A percentile compares a stretch with the other conserved stretches of the same genome.
phyloP scores from a whole-genome alignment of 2,797 vertebrate species.

The Huso huso region DNA sequence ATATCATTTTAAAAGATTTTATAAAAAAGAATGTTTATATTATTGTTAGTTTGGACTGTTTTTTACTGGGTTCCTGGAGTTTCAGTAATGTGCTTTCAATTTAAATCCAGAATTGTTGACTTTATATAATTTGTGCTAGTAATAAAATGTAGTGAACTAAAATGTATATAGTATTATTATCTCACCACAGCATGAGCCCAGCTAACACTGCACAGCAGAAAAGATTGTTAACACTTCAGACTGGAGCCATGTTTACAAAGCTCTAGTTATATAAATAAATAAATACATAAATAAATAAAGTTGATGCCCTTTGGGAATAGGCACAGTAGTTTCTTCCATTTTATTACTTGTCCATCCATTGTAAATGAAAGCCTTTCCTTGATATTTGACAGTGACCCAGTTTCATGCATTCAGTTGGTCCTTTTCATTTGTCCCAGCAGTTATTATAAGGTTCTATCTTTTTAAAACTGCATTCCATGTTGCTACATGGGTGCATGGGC shows the following conservation, averaged over 20 bases:
- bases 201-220: slow-evolving; percentile 22
- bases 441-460: too few species aligned
- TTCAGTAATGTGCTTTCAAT: slow-evolving; percentile 34
- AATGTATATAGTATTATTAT: slow-evolving; percentile 40
- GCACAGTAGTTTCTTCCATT: too few species aligned
- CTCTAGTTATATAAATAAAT: too few species aligned
- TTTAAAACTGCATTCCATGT: too few species aligned
- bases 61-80: not conserved
- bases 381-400: too few species aligned
- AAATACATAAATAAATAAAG: too few species aligned
- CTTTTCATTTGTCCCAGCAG: too few species aligned
- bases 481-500: too few species aligned
- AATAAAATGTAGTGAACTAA: slow-evolving; percentile 32
- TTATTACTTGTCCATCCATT: too few species aligned
- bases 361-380: too few species aligned
- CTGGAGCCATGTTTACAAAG: not conserved
- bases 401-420: too few species aligned
- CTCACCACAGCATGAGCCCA: not conserved
- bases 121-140: slow-evolving; percentile 34
- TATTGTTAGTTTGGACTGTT: slow-evolving; percentile 37
- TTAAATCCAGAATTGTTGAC: slow-evolving; percentile 46
- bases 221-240: slow-evolving; percentile 15
- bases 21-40: slow-evolving; percentile 15
- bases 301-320: too few species aligned
- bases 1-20: slow-evolving; percentile 9